Evolutionary conservation across 2,888 invertebrate species (phyloP).

Genomic region (Drosophila phalerata): DNA sequence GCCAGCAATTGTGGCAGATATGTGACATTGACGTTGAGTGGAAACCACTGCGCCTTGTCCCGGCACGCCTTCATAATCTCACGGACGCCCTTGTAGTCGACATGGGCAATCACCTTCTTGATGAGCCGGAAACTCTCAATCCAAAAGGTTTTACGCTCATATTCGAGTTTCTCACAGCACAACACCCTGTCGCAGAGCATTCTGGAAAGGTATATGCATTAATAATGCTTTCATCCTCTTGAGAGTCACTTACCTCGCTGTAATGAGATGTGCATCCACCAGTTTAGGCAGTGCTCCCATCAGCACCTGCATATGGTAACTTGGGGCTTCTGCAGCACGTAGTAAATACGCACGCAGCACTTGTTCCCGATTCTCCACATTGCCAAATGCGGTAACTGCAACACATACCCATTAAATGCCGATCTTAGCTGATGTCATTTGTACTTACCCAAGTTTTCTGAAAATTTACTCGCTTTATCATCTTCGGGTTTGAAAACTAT

Average conservation of each 20-base stretch:
- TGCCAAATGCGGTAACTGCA: slow-evolving; percentile 88
- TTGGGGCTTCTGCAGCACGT: slow-evolving; percentile 90
- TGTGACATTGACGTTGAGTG: slow-evolving; percentile 91
- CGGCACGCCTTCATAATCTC: slow-evolving; percentile 97
- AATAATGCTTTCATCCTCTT: background rate
- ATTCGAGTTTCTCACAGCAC: slow-evolving; percentile 92
- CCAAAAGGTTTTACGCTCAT: slow-evolving; percentile 95
- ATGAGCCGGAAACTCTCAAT: slow-evolving; percentile 94
- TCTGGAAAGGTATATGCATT: slow-evolving; percentile 85
- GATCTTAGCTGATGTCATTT: background rate
- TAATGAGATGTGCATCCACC: slow-evolving; percentile 90
- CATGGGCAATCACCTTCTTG: slow-evolving; percentile 93
- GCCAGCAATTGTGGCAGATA: slow-evolving; percentile 93
- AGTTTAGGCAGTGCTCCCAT: slow-evolving; percentile 91
- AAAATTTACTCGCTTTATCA: slow-evolving; percentile 89
- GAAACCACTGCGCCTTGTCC: slow-evolving; percentile 94
- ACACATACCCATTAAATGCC: background rate
- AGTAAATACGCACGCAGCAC: slow-evolving; percentile 91
- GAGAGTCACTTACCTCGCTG: slow-evolving; percentile 88
- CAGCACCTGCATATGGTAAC: slow-evolving; percentile 91
- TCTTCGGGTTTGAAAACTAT: slow-evolving; percentile 92
- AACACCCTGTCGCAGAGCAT: slow-evolving; percentile 95
- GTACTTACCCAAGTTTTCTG: slow-evolving; percentile 87
- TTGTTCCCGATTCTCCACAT: slow-evolving; percentile 91
- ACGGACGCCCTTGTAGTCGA: slow-evolving; percentile 97